phyloP scores from a whole-genome alignment of 2,113 vertebrate species.

The Paedocypris sp. region DNA sequence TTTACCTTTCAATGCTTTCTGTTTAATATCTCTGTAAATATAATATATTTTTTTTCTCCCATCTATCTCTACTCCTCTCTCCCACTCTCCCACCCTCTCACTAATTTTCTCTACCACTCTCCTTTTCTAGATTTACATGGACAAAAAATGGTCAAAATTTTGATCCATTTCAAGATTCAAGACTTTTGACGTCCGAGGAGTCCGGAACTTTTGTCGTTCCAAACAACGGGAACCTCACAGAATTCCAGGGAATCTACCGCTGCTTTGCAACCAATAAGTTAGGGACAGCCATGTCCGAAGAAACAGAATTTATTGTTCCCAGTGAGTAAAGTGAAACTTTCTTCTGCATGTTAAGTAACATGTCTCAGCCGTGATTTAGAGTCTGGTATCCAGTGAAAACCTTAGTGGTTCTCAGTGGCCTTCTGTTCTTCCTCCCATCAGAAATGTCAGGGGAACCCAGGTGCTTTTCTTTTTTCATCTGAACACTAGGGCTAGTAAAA shows the following conservation, averaged over 20 bases:
- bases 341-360: constrained; percentile 39
- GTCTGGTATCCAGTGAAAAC: constrained; percentile 30
- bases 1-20: too few relatives aligned
- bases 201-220: constrained; percentile 86
- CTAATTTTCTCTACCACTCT: constrained; percentile 17
- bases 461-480: constrained; percentile 19
- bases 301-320: constrained; percentile 85
- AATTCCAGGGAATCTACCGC: constrained; percentile 83
- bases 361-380: constrained; percentile 43
- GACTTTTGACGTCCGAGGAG: constrained; percentile 62
- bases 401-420: constrained; percentile 28
- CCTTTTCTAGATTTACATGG: constrained; percentile 75
- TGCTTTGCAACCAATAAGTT: constrained; percentile 80
- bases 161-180: constrained; percentile 69
- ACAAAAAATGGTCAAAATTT: constrained; percentile 80
- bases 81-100: too few relatives aligned
- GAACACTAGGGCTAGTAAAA: constrained; percentile 1
- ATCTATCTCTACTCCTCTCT: too few relatives aligned
- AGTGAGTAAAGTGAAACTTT: constrained; percentile 64
- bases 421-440: constrained; percentile 38
- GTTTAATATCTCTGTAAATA: too few relatives aligned
- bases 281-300: constrained; percentile 81
- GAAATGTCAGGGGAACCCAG: constrained; percentile 42
- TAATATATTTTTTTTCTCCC: too few relatives aligned
- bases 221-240: constrained; percentile 76